Percentiles rank a stretch among this genome's conserved stretches.
Conservation (phyloP, 2,797 vertebrate species). For the Scyliorhinus canicula region DNA sequence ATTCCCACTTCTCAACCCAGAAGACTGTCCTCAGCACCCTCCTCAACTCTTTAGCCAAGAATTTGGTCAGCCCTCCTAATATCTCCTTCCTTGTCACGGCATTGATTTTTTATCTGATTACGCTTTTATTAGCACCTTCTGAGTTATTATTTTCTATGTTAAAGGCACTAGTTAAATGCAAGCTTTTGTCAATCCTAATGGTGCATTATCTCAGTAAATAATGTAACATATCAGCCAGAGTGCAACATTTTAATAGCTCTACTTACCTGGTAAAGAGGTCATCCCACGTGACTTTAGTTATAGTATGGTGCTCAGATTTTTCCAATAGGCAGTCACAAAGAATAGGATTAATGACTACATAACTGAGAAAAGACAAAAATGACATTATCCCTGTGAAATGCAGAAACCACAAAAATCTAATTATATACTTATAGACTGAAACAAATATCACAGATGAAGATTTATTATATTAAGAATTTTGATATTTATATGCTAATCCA, state of each 20-base stretch:
- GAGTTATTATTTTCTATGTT: not conserved
- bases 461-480: not conserved
- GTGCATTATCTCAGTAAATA: not conserved
- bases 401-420: not conserved
- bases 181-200: not conserved
- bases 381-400: not conserved
- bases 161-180: not conserved
- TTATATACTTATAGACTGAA: not conserved
- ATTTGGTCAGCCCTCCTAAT: not conserved
- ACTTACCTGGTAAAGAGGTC: constrained; percentile 81
- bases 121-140: not conserved
- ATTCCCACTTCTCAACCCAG: not conserved
- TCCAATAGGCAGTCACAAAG: constrained; percentile 88
- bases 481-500: not conserved
- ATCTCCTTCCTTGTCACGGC: not conserved
- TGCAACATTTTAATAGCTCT: not conserved
- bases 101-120: not conserved
- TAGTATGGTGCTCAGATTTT: constrained; percentile 76
- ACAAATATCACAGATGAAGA: too few species aligned
- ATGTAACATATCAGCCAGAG: not conserved
- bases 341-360: constrained; percentile 73
- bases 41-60: not conserved
- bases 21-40: not conserved
- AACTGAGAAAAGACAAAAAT: constrained; percentile 56
- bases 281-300: constrained; percentile 80